These are phyloP conservation scores for Spea multiplicata DNA, from an alignment of 2,113 vertebrate species.

Conservation along the genomic window DNA sequence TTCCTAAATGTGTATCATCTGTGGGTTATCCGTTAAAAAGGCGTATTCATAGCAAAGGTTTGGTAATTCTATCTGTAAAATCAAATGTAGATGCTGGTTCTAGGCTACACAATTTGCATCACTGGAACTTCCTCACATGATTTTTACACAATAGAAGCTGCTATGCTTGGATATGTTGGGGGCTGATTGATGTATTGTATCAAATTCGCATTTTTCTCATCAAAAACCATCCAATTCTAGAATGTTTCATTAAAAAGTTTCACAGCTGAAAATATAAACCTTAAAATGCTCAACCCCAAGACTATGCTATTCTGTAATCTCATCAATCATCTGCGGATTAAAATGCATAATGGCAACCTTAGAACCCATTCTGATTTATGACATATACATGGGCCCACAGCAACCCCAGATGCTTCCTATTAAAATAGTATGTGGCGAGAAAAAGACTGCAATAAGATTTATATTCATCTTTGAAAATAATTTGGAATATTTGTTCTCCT, in stretches of 20 bases:
- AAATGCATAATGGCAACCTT: constrained; percentile 13
- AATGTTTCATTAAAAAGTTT: constrained; percentile 24
- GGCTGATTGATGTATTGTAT: neutral
- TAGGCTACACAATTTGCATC: neutral
- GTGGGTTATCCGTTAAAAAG: too few species aligned
- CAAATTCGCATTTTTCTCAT: neutral
- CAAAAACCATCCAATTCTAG: neutral
- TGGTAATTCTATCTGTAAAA: too few species aligned
- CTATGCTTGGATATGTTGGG: neutral
- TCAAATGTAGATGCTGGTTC: neutral
- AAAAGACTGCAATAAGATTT: constrained; percentile 15
- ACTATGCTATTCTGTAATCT: constrained; percentile 20
- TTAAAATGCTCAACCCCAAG: constrained; percentile 1
- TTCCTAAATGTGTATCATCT: too few species aligned
- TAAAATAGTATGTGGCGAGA: constrained; percentile 15
- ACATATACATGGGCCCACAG: constrained; percentile 1
- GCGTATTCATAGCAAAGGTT: too few species aligned
- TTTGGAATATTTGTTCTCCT: constrained; percentile 8
- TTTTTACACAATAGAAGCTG: neutral
- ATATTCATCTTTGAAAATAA: neutral
- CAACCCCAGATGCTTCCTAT: constrained; percentile 18
- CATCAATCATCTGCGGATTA: constrained; percentile 8
- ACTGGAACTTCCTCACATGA: neutral
- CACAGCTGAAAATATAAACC: constrained; percentile 11
- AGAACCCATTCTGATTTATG: constrained; percentile 19